Evolutionary conservation across 2,113 vertebrate genomes (phyloP), one percentile per base, ranked within the genome.

Genomic region (Pleuronectes platessa): DNA sequence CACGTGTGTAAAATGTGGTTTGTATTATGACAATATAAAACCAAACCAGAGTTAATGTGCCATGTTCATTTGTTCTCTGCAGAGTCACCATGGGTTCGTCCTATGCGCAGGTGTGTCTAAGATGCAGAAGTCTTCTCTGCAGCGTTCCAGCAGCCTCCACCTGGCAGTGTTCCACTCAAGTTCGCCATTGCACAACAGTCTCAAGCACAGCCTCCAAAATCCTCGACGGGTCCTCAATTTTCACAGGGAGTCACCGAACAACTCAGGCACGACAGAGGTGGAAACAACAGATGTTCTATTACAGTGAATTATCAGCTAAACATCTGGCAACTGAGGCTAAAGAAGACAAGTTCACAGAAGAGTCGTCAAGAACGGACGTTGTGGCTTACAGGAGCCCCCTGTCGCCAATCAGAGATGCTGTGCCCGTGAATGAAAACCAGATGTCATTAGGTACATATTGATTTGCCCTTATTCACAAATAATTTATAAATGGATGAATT

Each of bases 1-100:
- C 42, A 45, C 11, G 2, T 45, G 42, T 45, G 42, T 45, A 14
- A 45, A 45, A 45, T 45, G 42, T 45, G 42, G 42, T 12, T 45
- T 45, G 42, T 45, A 12, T 45, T 45, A 18, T 17, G 45, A 49
- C 17, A 15, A 7, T 2, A 17, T 49, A 5, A 15, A 49, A 49
- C 45, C 17, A 18, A 18, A 49, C 13, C 45, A 49, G 45, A 21
- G 2, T 18, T n/a, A 8, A 56, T 0, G 18, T 23, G 54, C 21
- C 21, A 15, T 76, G 3, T 69, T 55, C 1, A 1, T 55, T 21
- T 76, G 45, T 49, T 77, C 55, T 31, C 67, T 71, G 18, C 84
- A 89, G 88, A 68, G 61, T 81, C 7, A 0, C 11, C 51, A 94
- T 93, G 93, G 80, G 89, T 31, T 83, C 74, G 10, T 49, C 63